Conservation (phyloP, 1,140 invertebrate species). For the Nylanderia fulva region DNA sequence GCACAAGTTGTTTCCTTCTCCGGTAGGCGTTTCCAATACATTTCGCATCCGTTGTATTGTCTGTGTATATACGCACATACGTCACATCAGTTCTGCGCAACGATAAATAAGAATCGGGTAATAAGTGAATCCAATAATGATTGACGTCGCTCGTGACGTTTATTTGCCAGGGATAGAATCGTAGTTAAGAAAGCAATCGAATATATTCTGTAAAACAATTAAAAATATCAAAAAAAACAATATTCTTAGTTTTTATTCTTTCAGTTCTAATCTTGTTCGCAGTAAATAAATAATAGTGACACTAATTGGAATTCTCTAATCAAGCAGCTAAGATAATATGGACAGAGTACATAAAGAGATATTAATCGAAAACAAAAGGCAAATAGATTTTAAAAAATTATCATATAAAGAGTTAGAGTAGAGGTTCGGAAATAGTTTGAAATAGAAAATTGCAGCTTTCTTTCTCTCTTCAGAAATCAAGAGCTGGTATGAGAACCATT, state of each 20-base stretch:
- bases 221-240: background rate
- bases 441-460: background rate
- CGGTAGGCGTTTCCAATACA: conserved; percentile 21
- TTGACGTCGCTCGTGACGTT: conserved; percentile 13
- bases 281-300: background rate
- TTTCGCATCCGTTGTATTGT: background rate
- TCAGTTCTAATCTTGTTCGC: background rate
- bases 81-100: background rate
- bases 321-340: background rate
- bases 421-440: conserved; percentile 10
- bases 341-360: too few relatives aligned
- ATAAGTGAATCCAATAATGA: conserved; percentile 29
- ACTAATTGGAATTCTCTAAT: background rate
- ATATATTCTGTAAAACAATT: background rate
- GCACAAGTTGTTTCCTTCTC: conserved; percentile 31
- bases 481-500: conserved; percentile 4
- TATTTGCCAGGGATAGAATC: background rate
- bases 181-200: background rate
- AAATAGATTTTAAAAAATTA: background rate
- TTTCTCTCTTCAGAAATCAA: conserved; percentile 10
- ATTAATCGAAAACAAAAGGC: background rate
- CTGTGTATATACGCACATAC: too few relatives aligned
- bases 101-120: conserved; percentile 32
- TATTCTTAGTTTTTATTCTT: background rate
- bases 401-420: background rate